Evolutionary conservation across 2,888 invertebrate genomes (phyloP), one percentile per base, ranked within the genome.

Genomic region (Pyrrhosoma nymphula): DNA sequence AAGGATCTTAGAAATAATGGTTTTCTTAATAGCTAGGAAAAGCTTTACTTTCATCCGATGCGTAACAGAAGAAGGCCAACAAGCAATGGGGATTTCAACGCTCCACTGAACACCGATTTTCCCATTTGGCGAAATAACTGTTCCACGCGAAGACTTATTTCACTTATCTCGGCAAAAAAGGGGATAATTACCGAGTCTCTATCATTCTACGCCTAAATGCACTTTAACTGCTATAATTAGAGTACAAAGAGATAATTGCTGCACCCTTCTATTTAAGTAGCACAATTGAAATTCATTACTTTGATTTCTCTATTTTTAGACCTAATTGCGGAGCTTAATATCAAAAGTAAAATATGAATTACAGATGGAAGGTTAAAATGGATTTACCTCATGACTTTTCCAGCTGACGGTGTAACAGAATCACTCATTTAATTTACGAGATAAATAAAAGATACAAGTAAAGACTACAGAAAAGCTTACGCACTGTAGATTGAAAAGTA

Each of bases 51-150:
- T n/a, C 12, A 82, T 35, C 30, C 75, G 35, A 16, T 35, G 30
- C 30, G 30, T 16, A 82, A 30, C n/a, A 14, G 12, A 82, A 82
- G 82, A 35, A 82, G 82, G 82, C 35, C 82, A 82, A 35, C 30
- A 55, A 26, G 47, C n/a, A 23, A 47, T 26, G 47, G 55, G 3
- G 47, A 89, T 56, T 89, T 89, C 55, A 89, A 89, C 55, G 89
- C 89, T 55, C 89, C 26, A 56, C 89, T 89, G 89, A 89, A n/a
- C 89, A 89, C 89, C 8, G 89, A 55, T 89, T 89, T 82, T 89
- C 55, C 89, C n/a, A 47, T 23, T 89, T 56, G 12, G 6, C 89
- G 26, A n/a, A 55, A 14, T 26, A n/a, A n/a, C n/a, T 47, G 89
- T 89, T 89, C 56, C 89, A 47, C 47, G 10, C 20, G 55, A 56